Percentiles rank a stretch among this genome's conserved stretches.
These are phyloP conservation scores for Pseudopipra pipra DNA, from an alignment of 2,113 vertebrate species.

Conservation along the genomic window DNA sequence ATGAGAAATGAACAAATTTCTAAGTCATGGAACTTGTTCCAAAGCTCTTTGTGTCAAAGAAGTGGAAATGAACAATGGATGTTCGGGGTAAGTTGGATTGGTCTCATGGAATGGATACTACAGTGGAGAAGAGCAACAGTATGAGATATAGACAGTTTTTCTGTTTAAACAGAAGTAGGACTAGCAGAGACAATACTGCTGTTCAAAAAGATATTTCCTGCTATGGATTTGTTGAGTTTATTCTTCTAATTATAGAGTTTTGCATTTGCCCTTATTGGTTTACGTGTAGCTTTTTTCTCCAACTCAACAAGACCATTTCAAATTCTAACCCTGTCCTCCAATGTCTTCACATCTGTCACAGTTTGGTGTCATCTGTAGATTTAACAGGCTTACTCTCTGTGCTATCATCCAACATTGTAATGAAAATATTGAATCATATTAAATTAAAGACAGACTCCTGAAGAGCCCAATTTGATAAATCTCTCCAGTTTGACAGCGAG, in stretches of 20 bases:
- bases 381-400: slow-evolving; percentile 22
- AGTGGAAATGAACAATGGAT: not conserved
- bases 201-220: not conserved
- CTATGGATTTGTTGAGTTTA: not conserved
- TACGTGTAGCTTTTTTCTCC: not conserved
- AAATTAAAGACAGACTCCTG: slow-evolving; percentile 34
- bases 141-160: not conserved
- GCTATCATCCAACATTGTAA: slow-evolving; percentile 5
- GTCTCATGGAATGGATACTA: not conserved
- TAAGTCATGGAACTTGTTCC: not conserved
- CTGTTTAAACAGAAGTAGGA: not conserved
- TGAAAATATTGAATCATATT: slow-evolving; percentile 33
- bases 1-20: not conserved
- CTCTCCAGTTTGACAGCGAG: slow-evolving; percentile 26
- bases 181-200: not conserved
- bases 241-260: not conserved
- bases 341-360: not conserved
- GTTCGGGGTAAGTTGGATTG: fast-evolving
- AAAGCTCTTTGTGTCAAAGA: not conserved
- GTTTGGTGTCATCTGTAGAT: slow-evolving; percentile 10
- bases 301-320: not conserved
- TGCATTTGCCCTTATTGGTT: not conserved
- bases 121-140: not conserved
- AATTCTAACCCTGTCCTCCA: not conserved
- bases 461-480: slow-evolving; percentile 50